Evolutionary conservation across 2,113 vertebrate species (phyloP), one percentile per base, ranked within the genome.

Genomic region (Reinhardtius hippoglossoides): DNA sequence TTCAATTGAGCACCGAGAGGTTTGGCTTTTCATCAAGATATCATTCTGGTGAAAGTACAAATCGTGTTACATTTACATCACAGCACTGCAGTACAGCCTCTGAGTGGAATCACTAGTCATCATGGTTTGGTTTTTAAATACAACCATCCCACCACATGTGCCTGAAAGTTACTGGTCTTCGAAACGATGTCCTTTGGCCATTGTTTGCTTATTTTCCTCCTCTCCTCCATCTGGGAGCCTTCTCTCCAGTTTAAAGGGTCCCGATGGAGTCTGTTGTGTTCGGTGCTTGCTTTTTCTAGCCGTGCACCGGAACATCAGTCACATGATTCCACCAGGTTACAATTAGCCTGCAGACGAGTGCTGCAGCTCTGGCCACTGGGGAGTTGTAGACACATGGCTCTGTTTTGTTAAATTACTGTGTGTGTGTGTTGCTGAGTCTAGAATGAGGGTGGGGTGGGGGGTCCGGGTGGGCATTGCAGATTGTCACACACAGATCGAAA

Each of bases 401-500:
- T 88, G 86, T 91, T 92, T 90, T 88, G 84, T 85, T 86, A 90
- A 93, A 89, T 92, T 88, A 89, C 86, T 76, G 88, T 81, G 90
- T 87, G 67, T 71, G 79, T 76, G 86, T 81, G 90, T 85, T 67
- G 67, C 77, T 76, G 71, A 21, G 20, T 88, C 82, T 86, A 83
- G 90, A 93, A 88, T 92, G 86, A 88, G 83, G 75, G 86, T 79
- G 90, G 85, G 71, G 75, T 40, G 61, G 67, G 83, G 73, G 79
- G 76, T 60, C 76, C 80, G 76, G 69, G 65, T 71, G 73, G 80
- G 79, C 68, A 86, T 50, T 80, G 78, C 74, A 80, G 52, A 81
- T 87, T 59, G 72, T 90, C 80, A 74, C 78, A 81, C 64, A 70
- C 80, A 56, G 78, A 87, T 91, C 88, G 88, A 42, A 89, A 92